These are phyloP conservation scores for Zaprionus nigranus DNA, from an alignment of 1,140 invertebrate genomes.

Conservation along the genomic window DNA sequence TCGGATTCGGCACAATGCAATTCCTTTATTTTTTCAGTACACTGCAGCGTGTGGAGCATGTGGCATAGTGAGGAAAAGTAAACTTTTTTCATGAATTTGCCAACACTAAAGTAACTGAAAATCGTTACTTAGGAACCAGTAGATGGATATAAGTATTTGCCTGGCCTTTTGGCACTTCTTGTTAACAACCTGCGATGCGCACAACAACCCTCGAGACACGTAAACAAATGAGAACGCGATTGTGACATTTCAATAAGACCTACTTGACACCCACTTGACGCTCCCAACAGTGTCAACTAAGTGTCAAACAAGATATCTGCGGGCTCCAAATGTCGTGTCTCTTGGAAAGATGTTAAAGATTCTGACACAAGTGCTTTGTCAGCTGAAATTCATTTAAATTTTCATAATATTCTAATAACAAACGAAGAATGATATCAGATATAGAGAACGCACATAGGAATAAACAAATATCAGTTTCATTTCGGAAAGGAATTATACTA, in stretches of 20 bases:
- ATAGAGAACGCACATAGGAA: not conserved
- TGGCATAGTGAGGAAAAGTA: not conserved
- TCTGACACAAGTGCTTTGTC: not conserved
- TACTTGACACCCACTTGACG: conserved; percentile 39
- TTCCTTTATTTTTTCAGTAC: not conserved
- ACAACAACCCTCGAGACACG: conserved; percentile 28
- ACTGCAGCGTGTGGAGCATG: not conserved
- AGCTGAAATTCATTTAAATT: not conserved
- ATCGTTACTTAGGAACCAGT: not conserved
- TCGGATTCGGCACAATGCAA: conserved; percentile 29
- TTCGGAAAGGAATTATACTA: not conserved
- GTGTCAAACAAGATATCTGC: not conserved
- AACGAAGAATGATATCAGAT: not conserved
- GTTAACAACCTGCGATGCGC: conserved; percentile 42
- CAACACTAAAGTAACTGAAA: not conserved
- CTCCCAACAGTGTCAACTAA: not conserved
- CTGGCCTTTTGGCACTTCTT: conserved; percentile 9
- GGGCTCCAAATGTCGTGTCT: not conserved
- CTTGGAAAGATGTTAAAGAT: not conserved
- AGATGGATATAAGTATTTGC: not conserved
- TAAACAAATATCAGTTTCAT: not conserved
- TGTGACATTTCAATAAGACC: conserved; percentile 74
- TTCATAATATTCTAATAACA: not conserved
- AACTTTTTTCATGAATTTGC: not conserved
- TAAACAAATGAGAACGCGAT: conserved; percentile 68